Conservation (phyloP, 2,888 invertebrate species). For the Chalcis sispes region DNA sequence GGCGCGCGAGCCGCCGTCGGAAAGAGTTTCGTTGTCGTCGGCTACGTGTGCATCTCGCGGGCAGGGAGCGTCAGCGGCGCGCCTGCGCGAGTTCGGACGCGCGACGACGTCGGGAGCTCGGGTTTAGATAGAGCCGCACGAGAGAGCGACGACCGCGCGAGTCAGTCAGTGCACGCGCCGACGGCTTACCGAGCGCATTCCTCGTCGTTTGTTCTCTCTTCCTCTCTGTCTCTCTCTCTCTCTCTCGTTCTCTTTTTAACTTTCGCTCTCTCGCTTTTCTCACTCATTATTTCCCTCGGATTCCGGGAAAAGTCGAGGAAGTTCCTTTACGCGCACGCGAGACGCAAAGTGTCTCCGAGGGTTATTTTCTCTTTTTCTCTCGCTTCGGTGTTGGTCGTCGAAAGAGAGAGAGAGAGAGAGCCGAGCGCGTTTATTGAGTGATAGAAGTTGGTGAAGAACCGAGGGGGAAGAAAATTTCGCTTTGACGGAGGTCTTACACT, state of each 20-base stretch:
- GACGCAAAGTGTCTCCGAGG: no score
- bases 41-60: background rate
- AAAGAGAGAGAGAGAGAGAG: background rate
- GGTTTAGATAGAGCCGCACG: no score
- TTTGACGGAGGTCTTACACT: background rate
- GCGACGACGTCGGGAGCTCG: constrained; percentile 57
- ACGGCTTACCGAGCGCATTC: constrained; percentile 68
- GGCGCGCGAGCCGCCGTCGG: constrained; percentile 1
- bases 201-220: constrained; percentile 41
- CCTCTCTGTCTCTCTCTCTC: background rate
- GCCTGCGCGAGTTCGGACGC: background rate
- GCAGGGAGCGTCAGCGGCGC: constrained; percentile 21
- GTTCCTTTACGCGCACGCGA: no score
- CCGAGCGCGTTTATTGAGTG: background rate
- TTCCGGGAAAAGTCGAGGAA: no score
- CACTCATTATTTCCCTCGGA: no score
- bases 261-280: no score
- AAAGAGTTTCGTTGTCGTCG: no score
- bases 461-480: background rate
- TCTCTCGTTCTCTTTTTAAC: background rate
- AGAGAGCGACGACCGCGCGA: constrained; percentile 64
- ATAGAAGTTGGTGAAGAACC: background rate
- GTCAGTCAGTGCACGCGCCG: constrained; percentile 74
- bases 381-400: background rate
- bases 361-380: no score